These are phyloP conservation scores for Hydrophis major DNA, from an alignment of 2,797 vertebrate genomes.

Conservation along the genomic window DNA sequence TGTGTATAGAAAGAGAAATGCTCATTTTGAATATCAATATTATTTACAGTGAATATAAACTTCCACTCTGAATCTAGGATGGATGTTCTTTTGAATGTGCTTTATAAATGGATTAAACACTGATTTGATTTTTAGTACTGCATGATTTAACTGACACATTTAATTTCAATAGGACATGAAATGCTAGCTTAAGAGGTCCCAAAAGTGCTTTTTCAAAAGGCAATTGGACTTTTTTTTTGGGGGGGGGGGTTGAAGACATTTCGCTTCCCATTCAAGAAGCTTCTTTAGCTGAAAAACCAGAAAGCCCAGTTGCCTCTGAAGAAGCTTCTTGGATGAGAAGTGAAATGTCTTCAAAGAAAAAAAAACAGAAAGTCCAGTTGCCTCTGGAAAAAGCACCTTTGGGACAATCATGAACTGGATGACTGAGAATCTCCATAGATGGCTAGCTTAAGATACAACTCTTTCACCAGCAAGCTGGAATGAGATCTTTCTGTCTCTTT, in stretches of 20 bases:
- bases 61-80: slow-evolving; percentile 27
- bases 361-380: too few relatives aligned
- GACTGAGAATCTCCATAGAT: too few relatives aligned
- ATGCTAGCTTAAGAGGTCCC: background rate
- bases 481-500: slow-evolving; percentile 35
- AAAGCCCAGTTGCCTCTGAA: too few relatives aligned
- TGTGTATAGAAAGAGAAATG: slow-evolving; percentile 44
- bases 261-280: too few relatives aligned
- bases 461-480: slow-evolving; percentile 39
- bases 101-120: slow-evolving; percentile 59
- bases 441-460: slow-evolving; percentile 40
- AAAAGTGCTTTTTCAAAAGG: too few relatives aligned
- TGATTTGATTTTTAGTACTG: slow-evolving; percentile 61
- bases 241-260: too few relatives aligned
- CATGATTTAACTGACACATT: slow-evolving; percentile 60
- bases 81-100: slow-evolving; percentile 32
- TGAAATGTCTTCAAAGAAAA: too few relatives aligned
- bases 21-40: slow-evolving; percentile 23
- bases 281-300: too few relatives aligned
- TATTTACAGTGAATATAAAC: slow-evolving; percentile 58
- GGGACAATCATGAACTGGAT: too few relatives aligned
- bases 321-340: too few relatives aligned
- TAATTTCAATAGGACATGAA: slow-evolving; percentile 60
- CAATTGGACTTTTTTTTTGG: too few relatives aligned
- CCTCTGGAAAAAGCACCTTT: too few relatives aligned